phyloP scores from a whole-genome alignment of 1,140 invertebrate genomes.

The Micrasema minimum region DNA sequence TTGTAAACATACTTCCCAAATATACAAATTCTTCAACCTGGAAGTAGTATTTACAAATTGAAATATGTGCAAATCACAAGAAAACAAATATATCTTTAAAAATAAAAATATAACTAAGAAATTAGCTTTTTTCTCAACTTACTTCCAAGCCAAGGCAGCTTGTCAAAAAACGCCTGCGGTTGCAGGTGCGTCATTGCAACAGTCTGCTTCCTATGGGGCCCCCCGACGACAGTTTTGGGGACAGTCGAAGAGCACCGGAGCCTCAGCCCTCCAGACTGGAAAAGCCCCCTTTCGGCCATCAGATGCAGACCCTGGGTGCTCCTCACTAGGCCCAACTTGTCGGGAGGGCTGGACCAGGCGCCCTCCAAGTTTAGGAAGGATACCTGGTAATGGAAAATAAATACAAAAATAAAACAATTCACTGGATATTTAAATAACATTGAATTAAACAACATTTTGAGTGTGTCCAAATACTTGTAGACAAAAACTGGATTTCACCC shows the following conservation, averaged over 20 bases:
- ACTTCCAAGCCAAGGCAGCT: slow-evolving; percentile 48
- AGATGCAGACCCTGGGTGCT: slow-evolving; percentile 31
- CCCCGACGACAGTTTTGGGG: slow-evolving; percentile 11
- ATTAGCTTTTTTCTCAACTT: background rate
- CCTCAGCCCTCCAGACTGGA: slow-evolving; percentile 34
- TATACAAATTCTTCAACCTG: too few relatives aligned
- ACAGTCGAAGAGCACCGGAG: slow-evolving; percentile 40
- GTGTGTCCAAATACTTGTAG: too few relatives aligned
- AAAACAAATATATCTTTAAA: too few relatives aligned
- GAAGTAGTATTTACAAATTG: too few relatives aligned
- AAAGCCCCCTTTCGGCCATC: slow-evolving; percentile 33
- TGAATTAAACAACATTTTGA: background rate
- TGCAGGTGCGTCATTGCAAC: slow-evolving; percentile 15
- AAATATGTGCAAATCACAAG: too few relatives aligned
- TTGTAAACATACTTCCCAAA: too few relatives aligned
- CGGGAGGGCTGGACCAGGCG: slow-evolving; percentile 40
- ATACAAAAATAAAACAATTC: too few relatives aligned
- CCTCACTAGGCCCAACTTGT: slow-evolving; percentile 39
- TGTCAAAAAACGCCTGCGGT: slow-evolving; percentile 38
- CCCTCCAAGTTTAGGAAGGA: slow-evolving; percentile 49
- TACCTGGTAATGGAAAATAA: slow-evolving; percentile 25
- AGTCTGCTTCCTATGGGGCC: slow-evolving; percentile 30
- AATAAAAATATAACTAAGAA: too few relatives aligned
- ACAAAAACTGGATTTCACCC: too few relatives aligned
- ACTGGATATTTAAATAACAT: background rate